Conservation (phyloP, 2,888 invertebrate genomes). For the Lithosia quadra region DNA sequence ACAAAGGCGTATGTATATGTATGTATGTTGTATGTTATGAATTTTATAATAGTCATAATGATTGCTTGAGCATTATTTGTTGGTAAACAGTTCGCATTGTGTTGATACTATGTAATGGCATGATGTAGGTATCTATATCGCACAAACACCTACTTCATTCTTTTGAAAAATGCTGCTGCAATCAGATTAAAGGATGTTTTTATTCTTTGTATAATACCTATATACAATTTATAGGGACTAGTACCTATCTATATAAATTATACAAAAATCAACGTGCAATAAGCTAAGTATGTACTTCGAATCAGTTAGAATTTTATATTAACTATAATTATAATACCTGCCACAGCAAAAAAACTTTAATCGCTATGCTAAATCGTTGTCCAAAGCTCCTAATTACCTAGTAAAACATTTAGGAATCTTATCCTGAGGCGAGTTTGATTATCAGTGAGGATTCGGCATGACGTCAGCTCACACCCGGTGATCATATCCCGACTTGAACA, state of each 20-base stretch:
- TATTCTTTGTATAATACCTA: too few species aligned
- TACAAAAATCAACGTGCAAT: too few species aligned
- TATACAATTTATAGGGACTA: too few species aligned
- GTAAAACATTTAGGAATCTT: background rate
- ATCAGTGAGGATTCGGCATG: slow-evolving; percentile 24
- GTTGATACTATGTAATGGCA: background rate
- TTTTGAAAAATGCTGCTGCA: too few species aligned
- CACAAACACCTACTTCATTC: too few species aligned
- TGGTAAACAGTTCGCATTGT: slow-evolving; percentile 12
- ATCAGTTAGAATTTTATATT: background rate
- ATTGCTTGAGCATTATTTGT: slow-evolving; percentile 3
- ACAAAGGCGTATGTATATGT: background rate
- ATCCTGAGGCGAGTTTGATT: slow-evolving; percentile 8
- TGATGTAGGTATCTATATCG: background rate
- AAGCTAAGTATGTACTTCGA: background rate
- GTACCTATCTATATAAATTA: too few species aligned
- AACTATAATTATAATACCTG: background rate
- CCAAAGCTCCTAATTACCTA: background rate
- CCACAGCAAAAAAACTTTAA: background rate
- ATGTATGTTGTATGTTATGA: background rate
- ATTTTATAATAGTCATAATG: slow-evolving; percentile 7
- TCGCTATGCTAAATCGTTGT: background rate
- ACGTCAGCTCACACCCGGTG: slow-evolving; percentile 40
- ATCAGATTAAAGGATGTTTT: too few species aligned
- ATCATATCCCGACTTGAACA: slow-evolving; percentile 44